Base-by-base conservation (phyloP, 2,888 invertebrate genomes). In the Drosophila testacea region DNA sequence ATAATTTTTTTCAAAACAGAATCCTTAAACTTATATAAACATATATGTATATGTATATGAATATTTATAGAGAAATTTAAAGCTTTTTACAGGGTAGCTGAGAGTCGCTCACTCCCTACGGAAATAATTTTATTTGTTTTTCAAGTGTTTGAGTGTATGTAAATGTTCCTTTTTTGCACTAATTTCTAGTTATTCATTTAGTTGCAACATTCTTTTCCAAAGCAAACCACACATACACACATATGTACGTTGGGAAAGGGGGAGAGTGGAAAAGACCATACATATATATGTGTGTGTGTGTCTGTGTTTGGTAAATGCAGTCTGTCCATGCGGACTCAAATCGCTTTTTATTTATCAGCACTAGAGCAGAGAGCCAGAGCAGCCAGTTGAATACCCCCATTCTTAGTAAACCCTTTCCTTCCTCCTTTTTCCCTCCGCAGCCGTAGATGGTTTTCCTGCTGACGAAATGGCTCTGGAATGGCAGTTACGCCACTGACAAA, bases 171-270 rank as follows among this genome's bases (percentile, higher is more conserved):
- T 81, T 81, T 87, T 77, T 79, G 65, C 70, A 85, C 84, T 85
- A 89, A 89, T 89, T 85, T 87, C 75, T 77, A 85, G 72, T 81
- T 82, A 89, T 89, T 89, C 89, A 89, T 89, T 85, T 81, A 77
- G 87, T 86, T 83, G 75, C 79, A 80, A 77, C 79, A 84, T 79
- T 84, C 88, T 83, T 86, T 86, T 76, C 69, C 70, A 64, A 76
- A 88, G 73, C 68, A 56, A 78, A 75, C 77, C 82, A 76, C 61
- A 68, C 44, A 51, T 36, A 50, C 52, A 64, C 50, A 55, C 32
- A 34, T 36, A 50, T 52, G 61, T 46, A 55, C 27, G 34, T 4
- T 13, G 9, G 48, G 11, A 22, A 50, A 1, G 22, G 22, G 16
- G 11, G 6, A 32, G 16, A 48, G 16, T 16, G 34, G 6, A 16